Evolutionary conservation across 2,888 invertebrate species (phyloP).

Genomic region (Amphipyra berbera): DNA sequence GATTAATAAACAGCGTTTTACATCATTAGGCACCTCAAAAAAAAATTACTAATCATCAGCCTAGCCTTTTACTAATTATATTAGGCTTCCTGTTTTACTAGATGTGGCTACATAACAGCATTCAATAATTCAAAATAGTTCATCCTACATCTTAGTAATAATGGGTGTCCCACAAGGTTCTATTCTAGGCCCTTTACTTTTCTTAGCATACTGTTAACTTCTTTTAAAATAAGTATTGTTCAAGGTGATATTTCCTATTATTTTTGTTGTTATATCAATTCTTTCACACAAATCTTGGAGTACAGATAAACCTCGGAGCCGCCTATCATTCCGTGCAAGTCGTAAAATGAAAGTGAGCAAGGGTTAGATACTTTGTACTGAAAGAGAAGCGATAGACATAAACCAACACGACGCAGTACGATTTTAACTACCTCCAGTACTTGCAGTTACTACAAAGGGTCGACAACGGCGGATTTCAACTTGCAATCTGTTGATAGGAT

Average conservation of each 20-base stretch:
- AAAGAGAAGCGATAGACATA: conserved; percentile 33
- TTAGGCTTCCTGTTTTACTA: no score
- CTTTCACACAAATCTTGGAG: conserved; percentile 9
- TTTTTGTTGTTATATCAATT: conserved; percentile 4
- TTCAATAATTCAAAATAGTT: no score
- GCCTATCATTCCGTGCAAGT: conserved; percentile 24
- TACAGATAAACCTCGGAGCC: conserved; percentile 22
- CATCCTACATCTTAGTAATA: no score
- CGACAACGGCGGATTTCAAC: neutral
- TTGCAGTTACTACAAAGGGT: conserved; percentile 20
- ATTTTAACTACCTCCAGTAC: conserved; percentile 40
- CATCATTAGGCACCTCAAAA: no score
- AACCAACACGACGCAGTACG: conserved; percentile 17
- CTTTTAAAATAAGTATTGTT: neutral
- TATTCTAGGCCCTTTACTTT: neutral
- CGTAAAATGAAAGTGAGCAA: conserved; percentile 32
- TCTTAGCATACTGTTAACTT: neutral
- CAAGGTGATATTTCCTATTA: neutral
- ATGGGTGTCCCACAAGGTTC: conserved; percentile 4
- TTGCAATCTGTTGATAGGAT: no score
- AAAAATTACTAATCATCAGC: neutral
- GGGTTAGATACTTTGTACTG: conserved; percentile 40
- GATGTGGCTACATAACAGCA: no score
- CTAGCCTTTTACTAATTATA: no score
- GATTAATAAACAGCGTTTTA: no score